These are phyloP conservation scores for Mormyrus hasselquistii DNA, from an alignment of 2,797 vertebrate species.

Conservation along the genomic window DNA sequence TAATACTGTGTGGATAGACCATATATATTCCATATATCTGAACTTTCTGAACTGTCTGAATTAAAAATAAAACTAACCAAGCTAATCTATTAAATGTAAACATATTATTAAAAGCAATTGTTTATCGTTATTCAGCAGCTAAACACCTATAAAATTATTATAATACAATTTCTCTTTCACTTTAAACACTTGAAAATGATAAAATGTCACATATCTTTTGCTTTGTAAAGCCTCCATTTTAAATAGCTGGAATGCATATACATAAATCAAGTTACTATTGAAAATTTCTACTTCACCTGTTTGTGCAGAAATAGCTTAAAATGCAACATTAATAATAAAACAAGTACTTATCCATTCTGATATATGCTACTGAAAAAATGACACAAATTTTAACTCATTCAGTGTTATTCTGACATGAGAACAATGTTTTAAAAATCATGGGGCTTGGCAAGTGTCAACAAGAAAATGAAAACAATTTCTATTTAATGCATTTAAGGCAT, in stretches of 20 bases:
- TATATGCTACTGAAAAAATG: not conserved
- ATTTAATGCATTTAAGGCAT: not conserved
- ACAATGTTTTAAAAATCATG: not conserved
- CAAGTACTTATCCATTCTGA: conserved; percentile 31
- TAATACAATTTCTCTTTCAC: conserved; percentile 18
- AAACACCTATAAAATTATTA: conserved; percentile 37
- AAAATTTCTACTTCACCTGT: conserved; percentile 29
- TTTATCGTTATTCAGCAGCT: conserved; percentile 50
- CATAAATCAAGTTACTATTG: not conserved
- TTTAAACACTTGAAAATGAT: not conserved
- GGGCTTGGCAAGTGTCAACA: not conserved
- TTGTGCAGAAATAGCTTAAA: conserved; percentile 46
- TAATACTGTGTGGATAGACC: conserved; percentile 5
- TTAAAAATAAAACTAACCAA: not conserved
- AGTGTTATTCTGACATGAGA: not conserved
- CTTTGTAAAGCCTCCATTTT: not conserved
- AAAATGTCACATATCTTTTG: not conserved
- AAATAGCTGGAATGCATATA: not conserved
- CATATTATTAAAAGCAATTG: conserved; percentile 56
- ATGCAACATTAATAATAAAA: conserved; percentile 28
- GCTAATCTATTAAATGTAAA: conserved; percentile 23
- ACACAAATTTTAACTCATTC: not conserved
- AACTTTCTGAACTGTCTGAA: not conserved
- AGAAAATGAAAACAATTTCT: not conserved
- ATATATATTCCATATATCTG: not conserved